Base-by-base conservation (phyloP, 2,888 invertebrate species). In the Sepioteuthis lessoniana region DNA sequence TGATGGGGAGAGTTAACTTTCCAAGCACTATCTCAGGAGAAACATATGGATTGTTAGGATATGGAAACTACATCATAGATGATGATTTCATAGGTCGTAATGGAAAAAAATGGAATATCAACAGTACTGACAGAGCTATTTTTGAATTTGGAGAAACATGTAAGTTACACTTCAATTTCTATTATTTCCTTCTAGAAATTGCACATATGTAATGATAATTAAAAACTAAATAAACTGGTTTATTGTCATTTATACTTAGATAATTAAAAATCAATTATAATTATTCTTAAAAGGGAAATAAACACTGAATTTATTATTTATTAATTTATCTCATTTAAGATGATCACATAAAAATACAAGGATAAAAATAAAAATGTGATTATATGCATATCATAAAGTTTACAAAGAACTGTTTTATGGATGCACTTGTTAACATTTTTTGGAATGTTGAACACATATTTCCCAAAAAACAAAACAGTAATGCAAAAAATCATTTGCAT, bases 141-240 rank as follows among this genome's bases (percentile, higher is more conserved):
- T 93, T 93, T 35, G 55, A 93, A 60, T 93, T 93, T 50, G 93
- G 93, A 60, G 93, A 93, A 93, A 60, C 93, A 93, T 93, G 93
- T 93, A 13, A 93, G 93, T 55, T 42, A 28, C 38, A 38, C 25
- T 76, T 4, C 16, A 16, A 16, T 76, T 10, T 35, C 2, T 76
- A 16, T n/a, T 35, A 16, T 76, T 13, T 28, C 31, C 8, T 31
- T 60, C 25, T 60, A 31, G 60, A 28, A 60, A 47, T 47, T 47
- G 13, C 16, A 13, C 47, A 16, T 47, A 47, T 47, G 47, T 47
- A 47, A 47, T 47, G 47, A 60, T 25, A 60, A 60, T 25, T 31
- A 31, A 31, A 31, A 60, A 60, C 7, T 1, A 60, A 60, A 25
- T 25, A 60, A 60, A 60, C 31, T 8, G 4, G 31, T 28, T 60